These are phyloP conservation scores for Squalus acanthias DNA, from an alignment of 2,797 vertebrate species.

Conservation along the genomic window DNA sequence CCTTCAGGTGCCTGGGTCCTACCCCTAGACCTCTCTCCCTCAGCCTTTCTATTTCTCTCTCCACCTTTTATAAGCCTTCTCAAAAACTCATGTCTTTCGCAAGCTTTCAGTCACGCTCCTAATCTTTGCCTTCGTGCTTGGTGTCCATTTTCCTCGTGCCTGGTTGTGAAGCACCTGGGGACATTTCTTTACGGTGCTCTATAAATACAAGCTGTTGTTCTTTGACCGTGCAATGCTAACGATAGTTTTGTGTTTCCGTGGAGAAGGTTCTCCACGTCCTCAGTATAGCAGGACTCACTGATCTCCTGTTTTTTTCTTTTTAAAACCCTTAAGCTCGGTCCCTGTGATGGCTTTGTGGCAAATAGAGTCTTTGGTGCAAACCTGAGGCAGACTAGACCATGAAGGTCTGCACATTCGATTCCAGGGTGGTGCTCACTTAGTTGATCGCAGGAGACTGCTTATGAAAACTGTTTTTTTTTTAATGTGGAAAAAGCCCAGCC, in stretches of 20 bases:
- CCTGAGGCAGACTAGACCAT: neutral
- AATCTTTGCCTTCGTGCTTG: too few species aligned
- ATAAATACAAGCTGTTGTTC: neutral
- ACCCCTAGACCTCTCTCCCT: neutral
- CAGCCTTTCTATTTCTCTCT: neutral
- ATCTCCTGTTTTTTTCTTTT: neutral
- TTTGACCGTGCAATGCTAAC: neutral
- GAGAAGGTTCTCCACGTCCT: neutral
- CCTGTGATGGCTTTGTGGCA: neutral
- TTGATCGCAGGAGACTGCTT: neutral
- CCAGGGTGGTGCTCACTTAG: neutral
- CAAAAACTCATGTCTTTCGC: neutral
- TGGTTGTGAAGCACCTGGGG: too few species aligned
- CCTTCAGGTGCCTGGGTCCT: neutral
- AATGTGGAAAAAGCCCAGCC: neutral
- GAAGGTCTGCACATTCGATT: neutral
- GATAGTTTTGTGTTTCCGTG: neutral
- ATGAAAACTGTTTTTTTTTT: neutral
- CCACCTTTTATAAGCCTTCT: neutral
- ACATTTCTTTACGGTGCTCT: neutral
- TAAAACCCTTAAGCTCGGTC: neutral
- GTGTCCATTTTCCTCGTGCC: too few species aligned
- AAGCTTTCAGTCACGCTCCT: too few species aligned
- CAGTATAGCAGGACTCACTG: neutral
- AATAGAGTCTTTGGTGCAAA: neutral